Evolutionary conservation across 92 coral and sea anemone genomes (phyloP), one percentile per base, ranked within the genome.

Genomic region (Metridium senile): DNA sequence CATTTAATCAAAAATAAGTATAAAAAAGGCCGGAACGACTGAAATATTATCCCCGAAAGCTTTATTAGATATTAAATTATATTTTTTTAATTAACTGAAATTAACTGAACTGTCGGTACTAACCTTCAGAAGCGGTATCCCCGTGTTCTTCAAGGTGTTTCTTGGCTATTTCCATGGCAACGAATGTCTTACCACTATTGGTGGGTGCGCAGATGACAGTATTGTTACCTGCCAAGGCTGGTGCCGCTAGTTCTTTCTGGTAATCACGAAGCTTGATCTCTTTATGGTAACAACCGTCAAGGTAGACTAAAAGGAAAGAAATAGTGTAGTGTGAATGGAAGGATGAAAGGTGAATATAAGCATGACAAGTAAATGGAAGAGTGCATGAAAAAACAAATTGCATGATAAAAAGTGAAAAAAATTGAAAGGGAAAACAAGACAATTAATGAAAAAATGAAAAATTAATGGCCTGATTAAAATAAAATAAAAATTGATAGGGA

Each of bases 191-290:
- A 0, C 98, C 98, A 47, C 91, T 88, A 64, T 89, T 92, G 8
- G 98, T 93, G 3, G 98, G 98, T 17, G 98, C 97, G 56, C 98
- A 93, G 68, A 93, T 88, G 67, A 93, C 88, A 49, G 97, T 88
- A 68, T 93, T 93, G 20, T 74, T 80, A 45, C 97, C 97, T 32
- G 85, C 82, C 13, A 90, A 33, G 18, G 97, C 98, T 7, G 97
- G 97, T 10, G 75, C 81, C 20, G 91, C 98, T 26, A 91, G 61
- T 62, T 93, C 98, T 61, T 71, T 72, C 71, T 93, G 98, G 62
- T 85, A 88, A 2, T 75, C 82, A 25, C 94, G 86, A 30, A 88
- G 89, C 47, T 56, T 51, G 17, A 93, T 78, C 29, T 84, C 80
- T 62, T 10, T 34, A 52, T 74, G 52, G 59, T 26, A 31, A 26